Base-by-base conservation (phyloP, 2,113 vertebrate species). In the Pteronura brasiliensis region DNA sequence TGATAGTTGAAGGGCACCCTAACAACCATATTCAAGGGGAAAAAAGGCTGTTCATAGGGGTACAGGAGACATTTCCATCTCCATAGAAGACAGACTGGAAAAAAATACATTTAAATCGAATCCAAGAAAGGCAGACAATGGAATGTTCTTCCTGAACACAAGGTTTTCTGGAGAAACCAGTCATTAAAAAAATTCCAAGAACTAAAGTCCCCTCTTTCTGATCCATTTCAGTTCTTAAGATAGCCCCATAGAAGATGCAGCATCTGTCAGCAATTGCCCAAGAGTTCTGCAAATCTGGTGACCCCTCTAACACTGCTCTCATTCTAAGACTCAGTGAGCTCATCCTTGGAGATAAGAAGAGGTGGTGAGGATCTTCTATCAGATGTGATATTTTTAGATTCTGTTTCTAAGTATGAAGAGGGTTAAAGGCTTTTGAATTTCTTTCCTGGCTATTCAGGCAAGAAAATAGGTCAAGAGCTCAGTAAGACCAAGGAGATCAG, bases 391-490 rank as follows among this genome's bases (percentile, higher is more conserved):
- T 98, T 98, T 98, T 98, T 98, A 98, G 94, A 96, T 95, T 95
- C 84, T 96, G n/a, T 93, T 88, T 97, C 96, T 91, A 82, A 97
- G 80, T 82, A 94, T 88, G 87, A 98, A 90, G 90, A 96, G 90
- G 81, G 97, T 95, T 96, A 96, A 96, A 95, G 90, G 59, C 95
- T 96, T 97, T 98, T 69, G 47, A 88, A 95, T 97, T 97, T 97
- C 95, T 96, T 98, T 97, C 67, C 77, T 83, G 47, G 47, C 61
- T 44, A 88, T 96, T 97, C 96, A 96, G 83, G 44, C 67, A 96
- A 87, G 84, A 96, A 98, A 98, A 88, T 95, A 98, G 97, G 97
- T 95, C 98, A 98, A 97, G 96, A 97, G 77, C 90, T 95, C 90
- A 72, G 27, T 61, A 90, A 97, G 86, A 86, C 74, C 86, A 77